A percentile compares a stretch with the other conserved stretches of the same genome.
Evolutionary conservation across 2,797 vertebrate genomes (phyloP).

Genomic region (Geotrypetes seraphini): DNA sequence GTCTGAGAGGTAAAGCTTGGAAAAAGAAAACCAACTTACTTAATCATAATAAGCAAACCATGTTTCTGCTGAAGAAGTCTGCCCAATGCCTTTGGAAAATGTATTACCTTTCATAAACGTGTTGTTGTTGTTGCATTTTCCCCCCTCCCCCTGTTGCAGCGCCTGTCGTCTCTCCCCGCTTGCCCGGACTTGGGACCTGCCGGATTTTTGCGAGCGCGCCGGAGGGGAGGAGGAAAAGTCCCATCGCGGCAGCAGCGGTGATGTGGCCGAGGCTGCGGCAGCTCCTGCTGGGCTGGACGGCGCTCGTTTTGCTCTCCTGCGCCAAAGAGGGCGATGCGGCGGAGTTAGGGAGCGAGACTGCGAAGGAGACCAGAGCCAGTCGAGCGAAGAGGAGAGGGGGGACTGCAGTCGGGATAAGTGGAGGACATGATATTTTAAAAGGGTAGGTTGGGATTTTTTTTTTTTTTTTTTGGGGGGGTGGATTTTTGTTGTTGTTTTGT

Average conservation of each 20-base stretch:
- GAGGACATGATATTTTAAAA: slow-evolving; percentile 79
- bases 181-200: slow-evolving; percentile 1
- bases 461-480: too few relatives aligned
- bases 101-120: not conserved
- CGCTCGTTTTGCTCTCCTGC: slow-evolving; percentile 56
- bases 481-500: too few relatives aligned
- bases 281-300: slow-evolving; percentile 65
- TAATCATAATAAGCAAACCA: too few relatives aligned
- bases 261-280: slow-evolving; percentile 66
- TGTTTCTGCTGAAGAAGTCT: too few relatives aligned
- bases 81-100: too few relatives aligned
- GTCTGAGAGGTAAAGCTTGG: not conserved
- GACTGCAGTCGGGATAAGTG: slow-evolving; percentile 32
- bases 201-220: slow-evolving; percentile 18
- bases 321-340: slow-evolving; percentile 51
- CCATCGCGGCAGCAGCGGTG: slow-evolving; percentile 27
- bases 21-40: not conserved
- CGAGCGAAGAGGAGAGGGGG: slow-evolving; percentile 80
- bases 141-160: too few relatives aligned
- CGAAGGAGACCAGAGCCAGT: slow-evolving; percentile 67
- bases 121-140: too few relatives aligned
- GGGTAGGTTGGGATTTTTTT: too few relatives aligned
- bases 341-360: too few relatives aligned
- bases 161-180: too few relatives aligned
- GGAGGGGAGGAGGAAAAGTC: slow-evolving; percentile 15